Conservation (phyloP, 2,888 invertebrate species). For the Eubasilissa splendida region DNA sequence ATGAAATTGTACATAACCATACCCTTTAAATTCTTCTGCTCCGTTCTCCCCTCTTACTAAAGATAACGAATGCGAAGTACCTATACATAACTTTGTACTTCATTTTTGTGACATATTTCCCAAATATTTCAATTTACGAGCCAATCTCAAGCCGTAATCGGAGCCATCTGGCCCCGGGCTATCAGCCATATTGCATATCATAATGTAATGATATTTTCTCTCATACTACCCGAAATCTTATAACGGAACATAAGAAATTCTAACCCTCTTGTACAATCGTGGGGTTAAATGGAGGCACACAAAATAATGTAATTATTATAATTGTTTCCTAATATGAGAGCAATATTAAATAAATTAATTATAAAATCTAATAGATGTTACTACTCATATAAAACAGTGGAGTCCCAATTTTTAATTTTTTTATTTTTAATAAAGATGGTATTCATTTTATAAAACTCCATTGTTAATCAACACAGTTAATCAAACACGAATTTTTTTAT, state of each 20-base stretch:
- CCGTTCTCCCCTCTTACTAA: too few species aligned
- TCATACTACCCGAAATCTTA: conserved; percentile 18
- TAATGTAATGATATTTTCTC: conserved; percentile 27
- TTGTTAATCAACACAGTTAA: too few species aligned
- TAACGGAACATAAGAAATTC: conserved; percentile 8
- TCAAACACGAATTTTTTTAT: too few species aligned
- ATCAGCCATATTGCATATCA: conserved; percentile 44
- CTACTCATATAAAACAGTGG: too few species aligned
- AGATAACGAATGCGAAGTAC: too few species aligned
- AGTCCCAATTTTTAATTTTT: not conserved
- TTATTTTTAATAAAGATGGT: not conserved
- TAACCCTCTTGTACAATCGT: not conserved
- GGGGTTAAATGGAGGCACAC: not conserved
- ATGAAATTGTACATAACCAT: too few species aligned
- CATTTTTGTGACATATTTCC: conserved; percentile 42
- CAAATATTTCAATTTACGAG: conserved; percentile 53
- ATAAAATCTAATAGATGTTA: too few species aligned
- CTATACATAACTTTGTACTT: not conserved
- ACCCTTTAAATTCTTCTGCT: too few species aligned
- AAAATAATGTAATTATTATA: not conserved
- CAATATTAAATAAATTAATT: too few species aligned
- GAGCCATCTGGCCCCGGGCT: conserved; percentile 46
- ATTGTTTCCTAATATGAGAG: too few species aligned
- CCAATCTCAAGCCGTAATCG: conserved; percentile 47
- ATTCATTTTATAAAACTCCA: too few species aligned